Evolutionary conservation across 1,140 invertebrate genomes (phyloP).

Genomic region (Gryon sp.): DNA sequence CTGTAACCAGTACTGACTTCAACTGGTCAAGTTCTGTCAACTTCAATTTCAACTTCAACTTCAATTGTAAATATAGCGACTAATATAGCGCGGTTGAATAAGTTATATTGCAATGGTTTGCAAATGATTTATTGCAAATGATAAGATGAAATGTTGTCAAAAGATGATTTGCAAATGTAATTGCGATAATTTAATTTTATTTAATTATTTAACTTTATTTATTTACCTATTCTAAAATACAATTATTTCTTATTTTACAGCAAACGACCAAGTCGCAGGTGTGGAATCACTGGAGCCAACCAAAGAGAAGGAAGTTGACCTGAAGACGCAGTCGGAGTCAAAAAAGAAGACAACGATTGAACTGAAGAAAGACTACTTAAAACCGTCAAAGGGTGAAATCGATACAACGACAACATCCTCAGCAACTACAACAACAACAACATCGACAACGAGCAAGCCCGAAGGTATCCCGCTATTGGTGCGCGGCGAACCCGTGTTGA

Average conservation of each 20-base stretch:
- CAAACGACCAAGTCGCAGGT: slow-evolving; percentile 42
- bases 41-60: too few relatives aligned
- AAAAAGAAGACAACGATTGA: slow-evolving; percentile 74
- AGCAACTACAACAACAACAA: slow-evolving; percentile 24
- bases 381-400: slow-evolving; percentile 62
- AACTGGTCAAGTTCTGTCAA: too few relatives aligned
- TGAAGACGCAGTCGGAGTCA: slow-evolving; percentile 62
- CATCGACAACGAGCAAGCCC: slow-evolving; percentile 1
- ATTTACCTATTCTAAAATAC: neutral
- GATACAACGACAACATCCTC: neutral
- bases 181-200: too few relatives aligned
- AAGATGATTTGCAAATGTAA: too few relatives aligned
- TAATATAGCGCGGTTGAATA: too few relatives aligned
- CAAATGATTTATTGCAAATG: too few relatives aligned
- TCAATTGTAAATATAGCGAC: too few relatives aligned
- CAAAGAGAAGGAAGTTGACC: slow-evolving; percentile 67
- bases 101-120: too few relatives aligned
- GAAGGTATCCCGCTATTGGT: slow-evolving; percentile 54
- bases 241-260: slow-evolving; percentile 30
- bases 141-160: too few relatives aligned
- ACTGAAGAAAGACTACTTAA: slow-evolving; percentile 69
- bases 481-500: slow-evolving; percentile 64
- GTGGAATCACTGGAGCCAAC: slow-evolving; percentile 63
- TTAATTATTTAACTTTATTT: too few relatives aligned
- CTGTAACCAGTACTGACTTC: too few relatives aligned